phyloP scores from a whole-genome alignment of 2,888 invertebrate genomes.

The Phortica okadai region DNA sequence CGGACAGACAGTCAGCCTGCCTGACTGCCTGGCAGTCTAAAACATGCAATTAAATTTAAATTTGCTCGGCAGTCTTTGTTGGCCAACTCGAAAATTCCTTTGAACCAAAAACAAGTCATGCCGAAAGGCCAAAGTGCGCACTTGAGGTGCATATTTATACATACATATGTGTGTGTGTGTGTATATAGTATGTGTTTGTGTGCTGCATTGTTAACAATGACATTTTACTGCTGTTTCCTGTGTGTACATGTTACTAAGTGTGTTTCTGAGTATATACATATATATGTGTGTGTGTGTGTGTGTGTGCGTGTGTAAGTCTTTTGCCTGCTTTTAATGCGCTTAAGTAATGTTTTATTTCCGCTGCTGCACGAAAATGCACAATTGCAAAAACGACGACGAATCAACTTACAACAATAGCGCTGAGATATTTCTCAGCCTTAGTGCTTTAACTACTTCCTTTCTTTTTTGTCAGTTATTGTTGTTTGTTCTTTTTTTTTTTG shows the following conservation, averaged over 20 bases:
- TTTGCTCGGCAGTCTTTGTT: conserved; percentile 44
- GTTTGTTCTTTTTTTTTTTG: not conserved
- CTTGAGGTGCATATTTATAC: conserved; percentile 26
- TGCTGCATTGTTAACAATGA: conserved; percentile 28
- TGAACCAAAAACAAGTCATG: conserved; percentile 26
- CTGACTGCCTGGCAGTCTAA: conserved; percentile 31
- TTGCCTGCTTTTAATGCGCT: conserved; percentile 44
- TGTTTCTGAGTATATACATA: not conserved
- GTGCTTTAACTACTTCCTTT: conserved; percentile 33
- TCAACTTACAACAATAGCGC: not conserved
- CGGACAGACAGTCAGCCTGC: conserved; percentile 27
- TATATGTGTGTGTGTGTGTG: conserved; percentile 23
- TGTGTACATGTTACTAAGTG: conserved; percentile 34
- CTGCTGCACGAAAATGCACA: conserved; percentile 40
- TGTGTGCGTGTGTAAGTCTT: conserved; percentile 15
- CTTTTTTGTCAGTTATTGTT: conserved; percentile 15
- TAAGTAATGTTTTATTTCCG: conserved; percentile 52
- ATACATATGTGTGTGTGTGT: not conserved
- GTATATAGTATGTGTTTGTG: conserved; percentile 16
- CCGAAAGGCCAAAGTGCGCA: conserved; percentile 25
- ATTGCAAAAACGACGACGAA: conserved; percentile 27
- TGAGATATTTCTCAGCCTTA: conserved; percentile 34
- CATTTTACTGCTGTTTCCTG: conserved; percentile 36
- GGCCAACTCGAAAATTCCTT: conserved; percentile 36
- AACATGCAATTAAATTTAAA: conserved; percentile 59